Percentiles rank a stretch among this genome's conserved stretches.
Evolutionary conservation across 2,797 vertebrate species (phyloP).

Genomic region (Pelochelys cantorii): DNA sequence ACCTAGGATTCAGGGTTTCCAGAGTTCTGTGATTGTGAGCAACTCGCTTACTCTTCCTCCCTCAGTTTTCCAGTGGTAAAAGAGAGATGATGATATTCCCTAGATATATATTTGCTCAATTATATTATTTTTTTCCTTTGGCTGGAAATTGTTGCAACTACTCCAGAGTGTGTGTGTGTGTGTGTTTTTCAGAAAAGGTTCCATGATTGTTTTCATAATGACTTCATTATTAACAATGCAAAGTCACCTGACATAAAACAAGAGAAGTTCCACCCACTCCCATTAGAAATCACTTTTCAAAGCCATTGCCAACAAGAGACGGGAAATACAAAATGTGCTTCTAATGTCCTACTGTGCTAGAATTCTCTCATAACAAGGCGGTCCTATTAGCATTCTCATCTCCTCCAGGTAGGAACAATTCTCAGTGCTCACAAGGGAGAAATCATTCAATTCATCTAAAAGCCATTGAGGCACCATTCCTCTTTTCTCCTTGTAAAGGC

Average conservation of each 20-base stretch:
- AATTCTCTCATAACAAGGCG: background rate
- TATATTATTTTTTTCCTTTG: background rate
- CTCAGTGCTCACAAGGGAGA: constrained; percentile 19
- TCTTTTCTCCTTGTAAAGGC: background rate
- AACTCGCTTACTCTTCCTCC: background rate
- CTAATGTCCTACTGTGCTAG: background rate
- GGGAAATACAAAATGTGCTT: background rate
- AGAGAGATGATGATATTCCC: background rate
- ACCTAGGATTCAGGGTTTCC: background rate
- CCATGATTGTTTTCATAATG: constrained; percentile 44
- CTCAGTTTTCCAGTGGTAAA: background rate
- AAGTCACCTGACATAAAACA: constrained; percentile 24
- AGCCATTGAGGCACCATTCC: background rate
- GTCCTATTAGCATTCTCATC: background rate
- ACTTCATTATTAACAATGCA: constrained; percentile 16
- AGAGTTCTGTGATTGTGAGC: background rate
- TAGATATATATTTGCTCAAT: background rate
- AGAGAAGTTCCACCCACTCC: background rate
- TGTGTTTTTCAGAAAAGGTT: constrained; percentile 46
- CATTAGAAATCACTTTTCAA: constrained; percentile 12
- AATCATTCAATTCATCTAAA: constrained; percentile 15
- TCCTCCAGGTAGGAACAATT: constrained; percentile 34
- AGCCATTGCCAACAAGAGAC: background rate
- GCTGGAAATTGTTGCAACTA: background rate
- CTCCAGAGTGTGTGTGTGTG: background rate